These are phyloP conservation scores for Melanostoma mellinum DNA, from an alignment of 2,888 invertebrate genomes.

Conservation along the genomic window DNA sequence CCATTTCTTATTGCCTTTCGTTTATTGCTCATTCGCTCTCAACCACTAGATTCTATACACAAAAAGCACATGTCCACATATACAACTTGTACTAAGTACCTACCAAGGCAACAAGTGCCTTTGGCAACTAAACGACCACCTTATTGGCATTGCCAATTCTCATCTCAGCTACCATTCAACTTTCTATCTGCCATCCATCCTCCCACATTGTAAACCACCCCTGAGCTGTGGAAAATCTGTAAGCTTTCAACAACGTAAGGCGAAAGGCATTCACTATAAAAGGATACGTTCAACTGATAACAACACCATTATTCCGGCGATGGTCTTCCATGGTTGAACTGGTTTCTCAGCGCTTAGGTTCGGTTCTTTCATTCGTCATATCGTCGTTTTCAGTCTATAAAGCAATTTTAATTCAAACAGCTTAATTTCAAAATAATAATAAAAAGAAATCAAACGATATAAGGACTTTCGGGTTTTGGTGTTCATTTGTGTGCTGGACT, in stretches of 20 bases:
- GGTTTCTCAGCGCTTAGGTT: constrained; percentile 46
- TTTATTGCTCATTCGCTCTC: constrained; percentile 38
- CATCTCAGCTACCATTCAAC: constrained; percentile 6
- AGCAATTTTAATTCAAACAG: constrained; percentile 15
- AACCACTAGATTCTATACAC: constrained; percentile 51
- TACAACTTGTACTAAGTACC: constrained; percentile 4
- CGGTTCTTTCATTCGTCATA: constrained; percentile 19
- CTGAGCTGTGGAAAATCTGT: constrained; percentile 53
- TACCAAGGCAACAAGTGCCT: constrained; percentile 63
- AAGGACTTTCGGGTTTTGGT: not conserved
- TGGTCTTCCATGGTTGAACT: constrained; percentile 74
- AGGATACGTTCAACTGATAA: constrained; percentile 80
- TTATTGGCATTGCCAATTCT: constrained; percentile 41
- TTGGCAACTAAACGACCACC: constrained; percentile 43
- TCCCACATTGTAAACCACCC: constrained; percentile 39
- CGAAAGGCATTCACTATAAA: constrained; percentile 77
- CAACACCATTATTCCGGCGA: constrained; percentile 78
- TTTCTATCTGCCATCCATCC: constrained; percentile 17
- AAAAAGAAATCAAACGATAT: constrained; percentile 8
- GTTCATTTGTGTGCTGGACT: not conserved
- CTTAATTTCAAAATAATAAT: not conserved
- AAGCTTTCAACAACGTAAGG: constrained; percentile 49
- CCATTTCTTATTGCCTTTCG: not conserved
- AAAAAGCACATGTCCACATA: constrained; percentile 62
- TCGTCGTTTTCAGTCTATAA: constrained; percentile 32